Conservation (phyloP, 1,140 invertebrate genomes). For the Teleogryllus occipitalis region DNA sequence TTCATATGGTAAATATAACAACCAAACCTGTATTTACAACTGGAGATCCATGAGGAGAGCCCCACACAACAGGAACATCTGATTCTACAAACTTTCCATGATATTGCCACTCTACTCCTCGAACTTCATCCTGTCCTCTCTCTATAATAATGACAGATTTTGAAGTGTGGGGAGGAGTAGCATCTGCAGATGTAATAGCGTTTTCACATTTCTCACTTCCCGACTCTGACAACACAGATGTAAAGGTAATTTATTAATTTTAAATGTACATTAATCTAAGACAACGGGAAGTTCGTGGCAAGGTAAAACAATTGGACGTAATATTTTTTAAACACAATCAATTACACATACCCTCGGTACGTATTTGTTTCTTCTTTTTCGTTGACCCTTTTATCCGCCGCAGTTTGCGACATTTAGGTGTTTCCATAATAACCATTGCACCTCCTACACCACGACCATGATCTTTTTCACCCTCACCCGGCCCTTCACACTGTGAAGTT, state of each 20-base stretch:
- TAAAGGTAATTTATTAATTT: neutral
- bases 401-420: neutral
- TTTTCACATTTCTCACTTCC: neutral
- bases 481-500: too few species aligned
- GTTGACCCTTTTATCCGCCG: neutral
- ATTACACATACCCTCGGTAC: neutral
- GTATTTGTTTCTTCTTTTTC: neutral
- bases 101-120: neutral
- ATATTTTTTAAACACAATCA: neutral
- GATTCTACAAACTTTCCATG: neutral
- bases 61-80: neutral
- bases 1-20: neutral
- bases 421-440: neutral
- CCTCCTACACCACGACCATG: too few species aligned
- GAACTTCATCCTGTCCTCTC: neutral
- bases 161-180: neutral
- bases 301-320: too few species aligned
- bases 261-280: neutral
- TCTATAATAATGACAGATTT: neutral
- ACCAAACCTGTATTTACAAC: neutral
- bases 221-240: too few species aligned
- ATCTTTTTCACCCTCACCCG: too few species aligned
- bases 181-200: neutral
- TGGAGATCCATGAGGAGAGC: neutral
- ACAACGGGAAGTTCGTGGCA: too few species aligned